Evolutionary conservation across 2,113 vertebrate genomes (phyloP).

Genomic region (Hemiprocne comata): DNA sequence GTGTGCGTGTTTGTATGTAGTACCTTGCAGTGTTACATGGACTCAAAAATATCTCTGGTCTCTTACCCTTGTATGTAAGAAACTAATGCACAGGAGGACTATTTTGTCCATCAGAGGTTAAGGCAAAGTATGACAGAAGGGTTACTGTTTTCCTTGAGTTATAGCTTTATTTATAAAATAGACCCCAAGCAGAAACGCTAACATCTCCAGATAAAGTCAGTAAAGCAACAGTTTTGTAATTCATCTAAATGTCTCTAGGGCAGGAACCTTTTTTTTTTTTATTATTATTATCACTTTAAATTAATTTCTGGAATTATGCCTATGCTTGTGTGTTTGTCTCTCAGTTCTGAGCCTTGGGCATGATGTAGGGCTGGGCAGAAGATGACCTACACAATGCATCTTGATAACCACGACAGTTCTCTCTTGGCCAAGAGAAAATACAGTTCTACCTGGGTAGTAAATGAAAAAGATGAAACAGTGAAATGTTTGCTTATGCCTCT

Average conservation of each 20-base stretch:
- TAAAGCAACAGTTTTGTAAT: slow-evolving; percentile 4
- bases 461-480: not conserved
- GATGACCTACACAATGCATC: not conserved
- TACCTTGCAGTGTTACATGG: not conserved
- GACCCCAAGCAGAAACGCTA: not conserved
- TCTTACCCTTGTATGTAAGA: not conserved
- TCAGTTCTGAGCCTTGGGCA: slow-evolving; percentile 30
- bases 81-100: not conserved
- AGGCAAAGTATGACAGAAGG: not conserved
- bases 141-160: slow-evolving; percentile 5
- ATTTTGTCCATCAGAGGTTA: not conserved
- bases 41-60: not conserved
- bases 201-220: not conserved
- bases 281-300: not conserved
- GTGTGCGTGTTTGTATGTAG: not conserved
- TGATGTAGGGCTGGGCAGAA: not conserved
- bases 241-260: not conserved
- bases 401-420: slow-evolving; percentile 5
- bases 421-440: not conserved
- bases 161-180: not conserved
- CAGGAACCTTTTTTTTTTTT: not conserved
- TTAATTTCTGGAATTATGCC: slow-evolving; percentile 14
- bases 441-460: not conserved
- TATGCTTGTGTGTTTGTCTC: not conserved
- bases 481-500: not conserved